Conservation (phyloP, 2,113 vertebrate genomes). For the Bufo bufo region DNA sequence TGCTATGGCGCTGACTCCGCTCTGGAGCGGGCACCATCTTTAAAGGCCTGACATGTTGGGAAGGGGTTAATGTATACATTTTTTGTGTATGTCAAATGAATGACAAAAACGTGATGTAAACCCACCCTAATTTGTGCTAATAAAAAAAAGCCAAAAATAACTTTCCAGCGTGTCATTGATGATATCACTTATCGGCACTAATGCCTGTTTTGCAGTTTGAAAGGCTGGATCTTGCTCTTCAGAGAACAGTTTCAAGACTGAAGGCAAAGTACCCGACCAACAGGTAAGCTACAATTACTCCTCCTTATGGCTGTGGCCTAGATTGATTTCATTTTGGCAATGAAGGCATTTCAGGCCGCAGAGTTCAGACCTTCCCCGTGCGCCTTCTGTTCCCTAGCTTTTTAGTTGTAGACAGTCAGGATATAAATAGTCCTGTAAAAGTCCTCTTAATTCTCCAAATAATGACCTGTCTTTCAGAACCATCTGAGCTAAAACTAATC, state of each 20-base stretch:
- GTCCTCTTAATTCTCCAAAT: conserved; percentile 36
- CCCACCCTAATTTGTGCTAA: no score
- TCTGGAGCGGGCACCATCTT: no score
- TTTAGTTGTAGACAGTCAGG: conserved; percentile 7
- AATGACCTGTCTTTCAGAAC: conserved; percentile 45
- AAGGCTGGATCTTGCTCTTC: conserved; percentile 85
- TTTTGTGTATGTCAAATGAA: no score
- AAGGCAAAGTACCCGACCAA: conserved; percentile 69
- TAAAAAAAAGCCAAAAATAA: no score
- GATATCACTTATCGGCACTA: neutral
- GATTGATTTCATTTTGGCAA: neutral
- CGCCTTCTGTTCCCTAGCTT: conserved; percentile 7
- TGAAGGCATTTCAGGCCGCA: neutral
- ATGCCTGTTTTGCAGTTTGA: conserved; percentile 76
- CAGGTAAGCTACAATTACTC: conserved; percentile 75
- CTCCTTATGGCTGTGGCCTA: neutral
- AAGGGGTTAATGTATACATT: no score
- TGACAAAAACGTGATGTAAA: no score
- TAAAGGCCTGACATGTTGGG: no score
- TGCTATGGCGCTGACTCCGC: no score
- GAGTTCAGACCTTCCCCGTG: conserved; percentile 49
- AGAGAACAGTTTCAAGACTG: conserved; percentile 81
- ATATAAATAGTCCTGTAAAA: conserved; percentile 48
- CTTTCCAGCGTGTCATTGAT: neutral
- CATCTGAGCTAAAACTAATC: conserved; percentile 50